Conservation (phyloP, 2,797 vertebrate species). For the Allochrocebus solatus region DNA sequence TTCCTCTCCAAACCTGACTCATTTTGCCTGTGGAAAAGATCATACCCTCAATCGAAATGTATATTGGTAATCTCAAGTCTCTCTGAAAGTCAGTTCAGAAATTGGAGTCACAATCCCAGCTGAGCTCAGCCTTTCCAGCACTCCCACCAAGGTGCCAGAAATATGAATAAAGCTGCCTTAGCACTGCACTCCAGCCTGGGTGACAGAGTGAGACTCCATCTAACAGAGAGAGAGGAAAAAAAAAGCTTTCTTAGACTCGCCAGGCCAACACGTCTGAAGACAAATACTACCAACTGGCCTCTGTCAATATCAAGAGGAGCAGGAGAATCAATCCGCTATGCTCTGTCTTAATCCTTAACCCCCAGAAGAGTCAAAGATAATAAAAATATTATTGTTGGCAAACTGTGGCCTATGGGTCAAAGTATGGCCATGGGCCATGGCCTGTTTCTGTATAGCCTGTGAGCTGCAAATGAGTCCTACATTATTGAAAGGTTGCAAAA, state of each 20-base stretch:
- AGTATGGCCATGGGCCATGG: neutral
- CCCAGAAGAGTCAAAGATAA: neutral
- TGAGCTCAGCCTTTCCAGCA: neutral
- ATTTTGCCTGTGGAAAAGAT: neutral
- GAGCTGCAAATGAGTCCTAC: neutral
- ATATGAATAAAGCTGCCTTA: neutral
- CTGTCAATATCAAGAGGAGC: neutral
- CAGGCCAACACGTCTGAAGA: neutral
- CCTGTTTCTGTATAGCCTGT: neutral
- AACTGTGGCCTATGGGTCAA: neutral
- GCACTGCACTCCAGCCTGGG: neutral
- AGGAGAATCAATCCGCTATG: neutral
- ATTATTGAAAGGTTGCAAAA: neutral
- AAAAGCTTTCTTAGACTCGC: neutral
- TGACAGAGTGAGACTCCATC: neutral
- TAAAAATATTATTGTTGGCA: neutral
- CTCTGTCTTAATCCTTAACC: neutral
- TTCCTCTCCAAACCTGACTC: neutral
- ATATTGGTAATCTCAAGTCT: neutral
- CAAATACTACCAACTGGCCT: neutral
- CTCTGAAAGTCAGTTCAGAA: neutral
- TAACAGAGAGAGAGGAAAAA: neutral
- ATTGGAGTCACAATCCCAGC: neutral
- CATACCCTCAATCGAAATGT: neutral
- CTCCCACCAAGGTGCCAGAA: neutral